These are phyloP conservation scores for Myxocyprinus asiaticus DNA, from an alignment of 2,113 vertebrate species.

Conservation along the genomic window DNA sequence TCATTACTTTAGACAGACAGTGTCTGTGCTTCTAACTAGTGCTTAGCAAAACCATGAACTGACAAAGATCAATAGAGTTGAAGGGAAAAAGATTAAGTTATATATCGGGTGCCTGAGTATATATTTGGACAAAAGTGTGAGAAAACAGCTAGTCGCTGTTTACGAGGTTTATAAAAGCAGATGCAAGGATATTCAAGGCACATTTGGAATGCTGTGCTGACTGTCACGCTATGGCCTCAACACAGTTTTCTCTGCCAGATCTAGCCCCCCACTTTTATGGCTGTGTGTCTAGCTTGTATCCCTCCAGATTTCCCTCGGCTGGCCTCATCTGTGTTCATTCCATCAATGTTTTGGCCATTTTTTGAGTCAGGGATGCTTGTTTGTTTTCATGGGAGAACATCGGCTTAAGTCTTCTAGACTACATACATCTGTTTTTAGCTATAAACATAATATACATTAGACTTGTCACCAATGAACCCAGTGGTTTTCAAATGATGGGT, in stretches of 20 bases:
- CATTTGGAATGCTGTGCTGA: slow-evolving; percentile 26
- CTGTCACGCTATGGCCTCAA: background rate
- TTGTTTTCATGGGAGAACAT: too few species aligned
- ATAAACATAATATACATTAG: too few species aligned
- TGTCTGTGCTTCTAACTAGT: too few species aligned
- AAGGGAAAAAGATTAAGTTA: slow-evolving; percentile 11
- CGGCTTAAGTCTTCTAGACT: too few species aligned
- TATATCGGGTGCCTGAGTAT: background rate
- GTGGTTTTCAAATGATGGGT: too few species aligned
- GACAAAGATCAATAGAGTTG: background rate
- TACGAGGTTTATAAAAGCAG: background rate
- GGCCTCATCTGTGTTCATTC: too few species aligned
- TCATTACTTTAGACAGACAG: slow-evolving; percentile 15
- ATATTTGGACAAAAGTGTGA: background rate
- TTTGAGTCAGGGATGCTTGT: too few species aligned
- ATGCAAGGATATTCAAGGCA: background rate
- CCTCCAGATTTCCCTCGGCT: background rate
- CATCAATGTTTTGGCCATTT: too few species aligned
- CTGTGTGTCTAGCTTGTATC: slow-evolving; percentile 15
- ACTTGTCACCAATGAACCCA: too few species aligned
- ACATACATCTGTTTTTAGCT: too few species aligned
- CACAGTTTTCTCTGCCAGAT: slow-evolving; percentile 5
- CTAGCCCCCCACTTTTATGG: slow-evolving; percentile 9
- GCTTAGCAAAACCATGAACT: background rate
- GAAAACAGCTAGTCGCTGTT: slow-evolving; percentile 22